These are phyloP conservation scores for Xerus rutilus DNA, from an alignment of 2,797 vertebrate species.

Conservation along the genomic window DNA sequence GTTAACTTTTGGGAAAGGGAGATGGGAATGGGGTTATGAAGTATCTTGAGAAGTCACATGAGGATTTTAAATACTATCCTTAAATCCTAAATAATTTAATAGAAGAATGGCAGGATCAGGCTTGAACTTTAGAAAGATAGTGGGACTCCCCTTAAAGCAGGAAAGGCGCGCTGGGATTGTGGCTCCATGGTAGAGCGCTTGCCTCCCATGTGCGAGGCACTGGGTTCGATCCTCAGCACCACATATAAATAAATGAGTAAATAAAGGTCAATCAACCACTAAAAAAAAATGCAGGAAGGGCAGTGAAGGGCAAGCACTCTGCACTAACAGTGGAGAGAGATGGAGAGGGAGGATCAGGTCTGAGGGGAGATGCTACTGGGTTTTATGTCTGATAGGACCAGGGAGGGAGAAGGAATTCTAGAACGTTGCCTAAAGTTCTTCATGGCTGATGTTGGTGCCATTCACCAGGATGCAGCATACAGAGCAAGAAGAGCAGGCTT, in stretches of 20 bases:
- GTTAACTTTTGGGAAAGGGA: not conserved
- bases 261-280: too few species aligned
- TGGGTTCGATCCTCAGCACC: too few species aligned
- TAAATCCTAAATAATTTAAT: constrained; percentile 6
- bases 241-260: too few species aligned
- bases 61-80: constrained; percentile 19
- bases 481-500: not conserved
- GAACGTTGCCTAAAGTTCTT: not conserved
- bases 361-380: not conserved
- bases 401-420: not conserved
- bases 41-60: not conserved
- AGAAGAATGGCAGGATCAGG: not conserved
- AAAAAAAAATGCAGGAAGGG: not conserved
- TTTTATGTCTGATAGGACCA: not conserved
- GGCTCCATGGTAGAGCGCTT: too few species aligned
- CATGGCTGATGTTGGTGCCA: not conserved
- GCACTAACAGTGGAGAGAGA: not conserved
- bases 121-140: not conserved
- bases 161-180: not conserved
- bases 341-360: not conserved
- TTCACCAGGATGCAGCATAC: not conserved
- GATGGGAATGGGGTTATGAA: not conserved
- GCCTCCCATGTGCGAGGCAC: too few species aligned
- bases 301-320: not conserved
- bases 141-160: not conserved